Evolutionary conservation across 23 tunicate genomes (phyloP), one percentile per base, ranked within the genome.

Genomic region (Oikopleura albicans): DNA sequence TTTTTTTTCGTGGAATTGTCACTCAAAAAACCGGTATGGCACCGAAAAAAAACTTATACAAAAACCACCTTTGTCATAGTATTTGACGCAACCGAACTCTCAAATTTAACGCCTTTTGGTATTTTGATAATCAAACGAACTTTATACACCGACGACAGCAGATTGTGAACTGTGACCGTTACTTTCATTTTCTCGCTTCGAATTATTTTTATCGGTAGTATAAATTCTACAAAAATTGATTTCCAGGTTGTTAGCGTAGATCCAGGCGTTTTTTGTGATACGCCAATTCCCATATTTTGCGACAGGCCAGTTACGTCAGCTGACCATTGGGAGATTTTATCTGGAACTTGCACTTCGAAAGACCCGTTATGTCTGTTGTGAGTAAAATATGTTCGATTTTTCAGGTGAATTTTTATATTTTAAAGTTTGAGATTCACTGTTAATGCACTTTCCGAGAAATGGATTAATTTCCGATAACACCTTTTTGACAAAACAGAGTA

Each of bases 301-400:
- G 86, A 76, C 40, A 88, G 31, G 28, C 90, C 84, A 0, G 90
- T 87, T 0, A 93, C 94, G 57, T 94, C 90, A 0, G 94, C 89
- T 83, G 75, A 84, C 98, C 98, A 94, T 29, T 91, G 88, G 4
- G 98, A 89, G 8, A 94, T 86, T 8, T 91, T 85, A 59, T 94
- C 95, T 37, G 98, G 98, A 56, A 88, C 96, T 16, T 66, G 49
- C 16, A 94, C 75, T 16, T 88, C 85, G 36, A 90, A 39, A 39
- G 57, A 87, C 38, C 85, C 41, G 33, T 40, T 39, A 16, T 84
- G 86, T 22, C 85, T 41, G 40, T 85, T 87, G 40, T 33, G 39
- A 40, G 16, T 35, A 41, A 0, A 1, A 59, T 37, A 31, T 27
- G 22, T 33, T n/a, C n/a, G n/a, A n/a, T n/a, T n/a, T n/a, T n/a